Conservation (phyloP, 2,797 vertebrate genomes). For the Coilia nasus region DNA sequence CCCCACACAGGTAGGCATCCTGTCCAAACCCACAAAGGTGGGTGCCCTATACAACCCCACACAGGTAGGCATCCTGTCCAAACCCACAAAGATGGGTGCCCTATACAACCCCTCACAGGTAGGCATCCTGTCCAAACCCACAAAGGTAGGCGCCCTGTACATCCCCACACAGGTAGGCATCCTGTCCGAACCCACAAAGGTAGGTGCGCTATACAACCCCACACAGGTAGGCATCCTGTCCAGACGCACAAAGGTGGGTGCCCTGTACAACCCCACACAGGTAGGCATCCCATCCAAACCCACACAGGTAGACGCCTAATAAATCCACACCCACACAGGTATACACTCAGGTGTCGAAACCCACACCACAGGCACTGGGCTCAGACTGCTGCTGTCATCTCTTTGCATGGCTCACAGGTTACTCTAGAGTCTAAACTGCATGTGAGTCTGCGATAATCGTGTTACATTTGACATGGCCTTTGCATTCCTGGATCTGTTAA, state of each 20-base stretch:
- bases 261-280: background rate
- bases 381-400: background rate
- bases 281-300: constrained; percentile 9
- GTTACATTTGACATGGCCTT: too few species aligned
- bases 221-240: background rate
- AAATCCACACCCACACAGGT: too few species aligned
- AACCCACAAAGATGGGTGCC: constrained; percentile 1
- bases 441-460: too few species aligned
- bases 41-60: background rate
- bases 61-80: background rate
- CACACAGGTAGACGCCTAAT: background rate
- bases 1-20: background rate
- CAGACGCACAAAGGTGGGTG: background rate
- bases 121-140: too few species aligned
- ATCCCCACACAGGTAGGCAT: too few species aligned
- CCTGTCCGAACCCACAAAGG: too few species aligned
- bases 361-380: too few species aligned
- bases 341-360: too few species aligned
- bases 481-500: too few species aligned
- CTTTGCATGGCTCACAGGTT: background rate
- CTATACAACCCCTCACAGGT: background rate
- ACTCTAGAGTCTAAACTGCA: too few species aligned
- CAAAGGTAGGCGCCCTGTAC: too few species aligned
- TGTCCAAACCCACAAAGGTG: too few species aligned
- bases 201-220: background rate